Percentiles rank a stretch among this genome's conserved stretches.
phyloP scores from a whole-genome alignment of 2,888 invertebrate species.

The Xestia c-nigrum region DNA sequence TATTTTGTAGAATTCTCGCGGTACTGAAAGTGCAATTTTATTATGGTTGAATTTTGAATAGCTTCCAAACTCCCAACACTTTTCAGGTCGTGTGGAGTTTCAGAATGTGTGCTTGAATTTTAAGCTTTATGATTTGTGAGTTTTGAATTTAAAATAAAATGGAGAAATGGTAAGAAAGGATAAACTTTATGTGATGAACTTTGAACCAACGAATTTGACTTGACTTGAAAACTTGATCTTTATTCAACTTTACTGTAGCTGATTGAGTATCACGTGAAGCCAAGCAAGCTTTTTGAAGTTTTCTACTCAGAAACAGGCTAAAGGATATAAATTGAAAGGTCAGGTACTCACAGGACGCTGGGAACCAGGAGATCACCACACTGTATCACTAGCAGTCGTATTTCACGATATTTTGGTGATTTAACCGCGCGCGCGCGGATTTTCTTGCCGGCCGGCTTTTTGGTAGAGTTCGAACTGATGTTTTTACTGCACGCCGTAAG shows the following conservation, averaged over 20 bases:
- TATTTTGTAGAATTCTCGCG: conserved; percentile 41
- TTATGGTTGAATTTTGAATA: conserved; percentile 51
- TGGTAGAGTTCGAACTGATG: too few species aligned
- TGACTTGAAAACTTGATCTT: conserved; percentile 5
- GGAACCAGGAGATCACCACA: too few species aligned
- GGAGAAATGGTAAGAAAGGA: neutral
- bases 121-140: conserved; percentile 28
- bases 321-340: too few species aligned
- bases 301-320: too few species aligned
- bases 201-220: neutral
- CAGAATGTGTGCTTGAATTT: conserved; percentile 20
- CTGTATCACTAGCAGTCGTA: too few species aligned
- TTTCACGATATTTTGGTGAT: too few species aligned
- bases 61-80: conserved; percentile 44
- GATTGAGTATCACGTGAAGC: too few species aligned
- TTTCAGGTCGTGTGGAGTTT: conserved; percentile 40
- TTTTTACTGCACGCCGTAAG: too few species aligned
- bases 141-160: conserved; percentile 29
- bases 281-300: too few species aligned
- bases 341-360: too few species aligned
- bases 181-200: neutral
- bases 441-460: too few species aligned
- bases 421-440: too few species aligned
- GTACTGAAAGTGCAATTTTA: conserved; percentile 53
- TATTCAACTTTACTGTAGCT: neutral